phyloP scores from a whole-genome alignment of 2,797 vertebrate species.

The Luscinia megarhynchos region DNA sequence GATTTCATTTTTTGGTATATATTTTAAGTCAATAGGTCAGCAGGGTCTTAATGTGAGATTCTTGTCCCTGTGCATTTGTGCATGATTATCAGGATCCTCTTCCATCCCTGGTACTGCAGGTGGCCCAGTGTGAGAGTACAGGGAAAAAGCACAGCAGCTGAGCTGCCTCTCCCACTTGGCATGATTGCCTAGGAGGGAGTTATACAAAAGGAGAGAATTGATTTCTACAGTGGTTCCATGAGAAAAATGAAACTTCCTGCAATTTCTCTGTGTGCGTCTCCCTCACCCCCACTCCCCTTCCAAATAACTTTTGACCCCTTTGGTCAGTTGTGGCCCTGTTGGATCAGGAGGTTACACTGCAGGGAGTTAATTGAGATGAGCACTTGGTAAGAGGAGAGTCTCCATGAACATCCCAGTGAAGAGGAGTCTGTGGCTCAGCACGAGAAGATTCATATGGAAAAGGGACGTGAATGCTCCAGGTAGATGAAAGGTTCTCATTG shows the following conservation, averaged over 20 bases:
- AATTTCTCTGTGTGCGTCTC: background rate
- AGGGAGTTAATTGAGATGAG: background rate
- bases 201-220: background rate
- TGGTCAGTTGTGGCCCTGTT: background rate
- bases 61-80: background rate
- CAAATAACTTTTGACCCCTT: slow-evolving; percentile 37
- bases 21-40: background rate
- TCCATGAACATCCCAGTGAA: background rate
- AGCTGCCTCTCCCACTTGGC: background rate
- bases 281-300: background rate
- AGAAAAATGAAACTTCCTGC: background rate
- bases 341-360: background rate
- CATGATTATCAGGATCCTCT: fast-evolving
- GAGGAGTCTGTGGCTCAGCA: background rate
- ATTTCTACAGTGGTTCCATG: background rate
- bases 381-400: background rate
- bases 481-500: background rate
- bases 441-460: background rate
- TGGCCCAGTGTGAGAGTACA: fast-evolving
- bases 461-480: background rate
- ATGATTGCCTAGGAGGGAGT: background rate
- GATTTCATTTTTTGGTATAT: background rate
- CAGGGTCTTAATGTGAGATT: background rate
- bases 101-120: background rate
- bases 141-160: background rate